phyloP scores from a whole-genome alignment of 2,888 invertebrate genomes.

The Steromphala cineraria region DNA sequence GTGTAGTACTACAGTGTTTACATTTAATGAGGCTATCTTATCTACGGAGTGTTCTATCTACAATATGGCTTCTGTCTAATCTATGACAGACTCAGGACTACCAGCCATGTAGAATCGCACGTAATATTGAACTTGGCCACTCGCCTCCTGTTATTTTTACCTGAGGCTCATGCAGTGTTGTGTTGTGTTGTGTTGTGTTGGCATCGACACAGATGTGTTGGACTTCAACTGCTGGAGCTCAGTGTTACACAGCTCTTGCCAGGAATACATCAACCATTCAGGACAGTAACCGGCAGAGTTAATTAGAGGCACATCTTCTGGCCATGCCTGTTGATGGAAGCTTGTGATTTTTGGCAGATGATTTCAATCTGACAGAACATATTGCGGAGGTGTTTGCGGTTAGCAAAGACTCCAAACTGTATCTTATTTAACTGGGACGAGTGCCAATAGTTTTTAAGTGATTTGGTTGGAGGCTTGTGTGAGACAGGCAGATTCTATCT shows the following conservation, averaged over 20 bases:
- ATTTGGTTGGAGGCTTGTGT: no score
- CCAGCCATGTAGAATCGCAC: no score
- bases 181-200: no score
- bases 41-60: no score
- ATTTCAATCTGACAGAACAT: not conserved
- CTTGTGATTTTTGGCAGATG: conserved; percentile 2
- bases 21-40: not conserved
- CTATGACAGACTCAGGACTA: no score
- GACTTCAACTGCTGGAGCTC: no score
- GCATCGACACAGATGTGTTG: no score
- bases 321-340: not conserved
- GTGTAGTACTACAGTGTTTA: conserved; percentile 5
- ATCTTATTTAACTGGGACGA: not conserved
- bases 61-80: no score
- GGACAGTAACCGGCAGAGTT: not conserved
- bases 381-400: not conserved
- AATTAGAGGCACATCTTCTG: not conserved
- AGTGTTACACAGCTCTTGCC: no score
- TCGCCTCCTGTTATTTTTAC: not conserved
- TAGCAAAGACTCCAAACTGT: not conserved
- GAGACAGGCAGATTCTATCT: no score
- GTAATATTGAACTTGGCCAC: not conserved
- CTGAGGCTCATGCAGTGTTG: not conserved
- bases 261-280: no score
- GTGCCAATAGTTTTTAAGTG: not conserved